A percentile compares a stretch with the other conserved stretches of the same genome.
phyloP scores from a whole-genome alignment of 2,113 vertebrate genomes.

The Ranitomeya variabilis region DNA sequence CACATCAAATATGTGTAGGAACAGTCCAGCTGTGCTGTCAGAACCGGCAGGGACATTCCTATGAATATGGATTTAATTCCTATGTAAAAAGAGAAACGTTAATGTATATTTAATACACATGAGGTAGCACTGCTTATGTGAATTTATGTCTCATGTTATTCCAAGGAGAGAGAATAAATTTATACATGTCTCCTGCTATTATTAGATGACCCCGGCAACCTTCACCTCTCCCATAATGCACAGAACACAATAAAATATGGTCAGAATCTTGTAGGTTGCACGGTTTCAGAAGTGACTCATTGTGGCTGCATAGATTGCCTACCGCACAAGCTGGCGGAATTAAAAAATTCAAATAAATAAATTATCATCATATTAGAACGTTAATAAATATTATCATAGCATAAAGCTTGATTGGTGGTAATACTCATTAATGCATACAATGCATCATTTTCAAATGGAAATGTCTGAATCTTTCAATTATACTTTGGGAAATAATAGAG shows the following conservation, averaged over 20 bases:
- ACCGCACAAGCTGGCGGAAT: slow-evolving; percentile 7
- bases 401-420: not conserved
- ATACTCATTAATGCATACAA: not conserved
- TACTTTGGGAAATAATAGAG: not conserved
- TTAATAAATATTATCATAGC: not conserved
- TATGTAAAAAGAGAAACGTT: slow-evolving; percentile 31
- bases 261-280: slow-evolving; percentile 32
- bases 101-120: slow-evolving; percentile 46
- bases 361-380: not conserved
- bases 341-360: slow-evolving; percentile 19
- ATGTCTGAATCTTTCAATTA: not conserved
- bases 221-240: slow-evolving; percentile 43
- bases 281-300: slow-evolving; percentile 22
- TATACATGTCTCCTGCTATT: slow-evolving; percentile 37
- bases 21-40: slow-evolving; percentile 61
- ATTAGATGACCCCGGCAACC: slow-evolving; percentile 45
- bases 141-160: slow-evolving; percentile 45
- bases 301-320: not conserved
- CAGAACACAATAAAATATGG: slow-evolving; percentile 43
- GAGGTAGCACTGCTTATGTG: slow-evolving; percentile 35
- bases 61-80: slow-evolving; percentile 37
- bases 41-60: slow-evolving; percentile 37
- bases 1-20: slow-evolving; percentile 62
- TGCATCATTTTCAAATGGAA: not conserved
- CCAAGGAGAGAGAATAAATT: slow-evolving; percentile 45